Percentiles rank a stretch among this genome's conserved stretches.
These are phyloP conservation scores for Tetheella fluctuosa DNA, from an alignment of 2,888 invertebrate genomes.

Conservation along the genomic window DNA sequence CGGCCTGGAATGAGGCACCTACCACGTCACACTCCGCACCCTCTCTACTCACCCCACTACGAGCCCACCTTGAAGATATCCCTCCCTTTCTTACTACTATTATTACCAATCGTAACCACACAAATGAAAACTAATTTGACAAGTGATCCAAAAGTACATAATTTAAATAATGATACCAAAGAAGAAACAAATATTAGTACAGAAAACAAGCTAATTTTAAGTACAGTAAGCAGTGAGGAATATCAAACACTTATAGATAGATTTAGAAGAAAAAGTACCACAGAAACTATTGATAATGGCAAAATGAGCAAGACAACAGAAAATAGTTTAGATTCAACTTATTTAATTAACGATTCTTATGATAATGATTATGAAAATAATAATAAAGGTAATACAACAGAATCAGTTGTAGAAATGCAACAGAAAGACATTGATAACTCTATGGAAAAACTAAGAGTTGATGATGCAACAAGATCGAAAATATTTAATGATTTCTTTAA, in stretches of 20 bases:
- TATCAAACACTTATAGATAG: conserved; percentile 64
- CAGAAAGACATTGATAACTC: conserved; percentile 46
- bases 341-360: background rate
- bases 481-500: conserved; percentile 73
- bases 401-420: conserved; percentile 19
- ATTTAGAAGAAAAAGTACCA: conserved; percentile 61
- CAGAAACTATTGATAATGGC: conserved; percentile 17
- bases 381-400: conserved; percentile 22
- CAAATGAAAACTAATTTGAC: conserved; percentile 53
- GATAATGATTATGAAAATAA: conserved; percentile 5
- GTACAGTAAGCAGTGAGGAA: conserved; percentile 45
- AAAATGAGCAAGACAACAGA: background rate
- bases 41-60: conserved; percentile 68
- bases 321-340: background rate
- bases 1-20: conserved; percentile 78
- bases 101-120: conserved; percentile 52
- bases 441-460: conserved; percentile 69
- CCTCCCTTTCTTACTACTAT: conserved; percentile 52
- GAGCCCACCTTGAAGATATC: conserved; percentile 61
- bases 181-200: conserved; percentile 25
- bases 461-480: conserved; percentile 66
- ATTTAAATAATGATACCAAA: conserved; percentile 19
- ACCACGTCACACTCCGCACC: conserved; percentile 54
- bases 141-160: conserved; percentile 20
- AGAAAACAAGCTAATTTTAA: conserved; percentile 35